Base-by-base conservation (phyloP, 2,797 vertebrate genomes). In the Salmo trutta region DNA sequence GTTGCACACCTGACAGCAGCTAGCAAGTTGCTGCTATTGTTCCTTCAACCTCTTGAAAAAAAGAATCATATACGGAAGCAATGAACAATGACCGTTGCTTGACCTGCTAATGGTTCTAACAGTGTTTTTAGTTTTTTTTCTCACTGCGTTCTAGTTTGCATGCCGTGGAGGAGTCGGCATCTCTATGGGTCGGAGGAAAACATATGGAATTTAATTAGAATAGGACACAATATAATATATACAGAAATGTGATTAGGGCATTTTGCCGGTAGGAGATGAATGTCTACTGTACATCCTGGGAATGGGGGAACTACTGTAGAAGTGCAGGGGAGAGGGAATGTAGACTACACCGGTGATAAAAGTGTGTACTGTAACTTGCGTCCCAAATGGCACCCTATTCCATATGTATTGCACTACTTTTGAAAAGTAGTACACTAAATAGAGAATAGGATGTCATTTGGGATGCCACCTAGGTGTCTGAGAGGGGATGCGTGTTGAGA, bases 21-120 rank as follows among this genome's bases (percentile, higher is more conserved):
- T 16, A 75, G 79, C 81, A 59, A 71, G 73, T 66, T 31, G 84
- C 65, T 19, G 51, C 84, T 78, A 90, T 92, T 93, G 93, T 94
- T 94, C 67, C 83, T 88, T 64, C 74, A 84, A 88, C 86, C 86
- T 86, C 82, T 93, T 90, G 88, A 90, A 94, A 93, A 93, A 89
- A 94, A 89, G 88, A 88, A 47, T 81, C 89, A 85, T 88, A 92
- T 93, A 90, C 5, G 87, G 90, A 92, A 94, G 93, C 90, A 92
- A 93, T 93, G 93, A 93, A 94, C 93, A 94, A 93, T 95, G 93
- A 94, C 93, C 94, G 90, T 90, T 93, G 88, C 91, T 91, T 94
- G 93, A 94, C 93, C 93, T 81, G 75, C 89, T 94, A 94, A 95
- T 95, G 90, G 90, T 92, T 93, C 78, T 88, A 93, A 74, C 94